These are phyloP conservation scores for Tachysurus vachellii DNA, from an alignment of 2,113 vertebrate genomes.

Conservation along the genomic window DNA sequence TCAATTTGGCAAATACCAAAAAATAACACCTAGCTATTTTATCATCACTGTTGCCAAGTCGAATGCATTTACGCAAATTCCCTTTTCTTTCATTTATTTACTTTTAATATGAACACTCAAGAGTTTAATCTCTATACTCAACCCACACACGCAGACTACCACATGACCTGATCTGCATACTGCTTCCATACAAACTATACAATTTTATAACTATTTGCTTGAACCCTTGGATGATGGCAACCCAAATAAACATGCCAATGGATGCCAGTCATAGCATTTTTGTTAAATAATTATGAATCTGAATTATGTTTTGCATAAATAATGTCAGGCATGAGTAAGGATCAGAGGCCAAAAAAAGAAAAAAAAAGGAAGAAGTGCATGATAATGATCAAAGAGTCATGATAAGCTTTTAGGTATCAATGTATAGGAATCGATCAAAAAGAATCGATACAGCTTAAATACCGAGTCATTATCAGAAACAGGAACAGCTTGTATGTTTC, in stretches of 20 bases:
- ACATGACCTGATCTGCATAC: background rate
- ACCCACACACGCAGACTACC: background rate
- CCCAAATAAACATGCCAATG: background rate
- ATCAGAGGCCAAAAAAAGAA: background rate
- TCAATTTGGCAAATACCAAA: background rate
- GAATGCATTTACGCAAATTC: background rate
- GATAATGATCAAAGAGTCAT: background rate
- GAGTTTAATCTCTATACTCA: background rate
- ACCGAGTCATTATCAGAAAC: background rate
- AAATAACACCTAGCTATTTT: background rate
- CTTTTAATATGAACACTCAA: background rate
- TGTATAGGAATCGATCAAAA: background rate
- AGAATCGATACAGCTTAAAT: background rate
- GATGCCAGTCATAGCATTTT: background rate
- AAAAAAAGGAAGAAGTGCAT: background rate
- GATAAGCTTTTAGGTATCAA: background rate
- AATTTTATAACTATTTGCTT: background rate
- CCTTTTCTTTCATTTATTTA: too few relatives aligned
- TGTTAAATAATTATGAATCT: too few relatives aligned
- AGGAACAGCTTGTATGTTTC: background rate
- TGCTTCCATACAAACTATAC: background rate
- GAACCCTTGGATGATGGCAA: background rate
- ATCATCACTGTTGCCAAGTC: background rate
- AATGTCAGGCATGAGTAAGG: background rate
- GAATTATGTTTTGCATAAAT: background rate